Evolutionary conservation across 2,888 invertebrate species (phyloP).

Genomic region (Oxycera nigricornis): DNA sequence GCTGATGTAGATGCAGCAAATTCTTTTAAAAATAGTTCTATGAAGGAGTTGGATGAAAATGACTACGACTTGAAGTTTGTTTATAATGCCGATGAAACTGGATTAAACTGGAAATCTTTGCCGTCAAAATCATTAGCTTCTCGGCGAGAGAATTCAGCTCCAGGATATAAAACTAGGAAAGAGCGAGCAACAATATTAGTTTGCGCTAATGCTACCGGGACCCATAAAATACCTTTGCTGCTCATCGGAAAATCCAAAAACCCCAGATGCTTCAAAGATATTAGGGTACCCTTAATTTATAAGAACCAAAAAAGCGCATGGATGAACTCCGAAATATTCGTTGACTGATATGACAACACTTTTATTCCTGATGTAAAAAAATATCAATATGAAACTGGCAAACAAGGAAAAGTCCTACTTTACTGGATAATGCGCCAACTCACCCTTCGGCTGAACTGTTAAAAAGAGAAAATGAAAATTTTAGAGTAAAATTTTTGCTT

Average conservation of each 20-base stretch:
- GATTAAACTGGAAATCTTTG: conserved; percentile 35
- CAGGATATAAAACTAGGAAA: conserved; percentile 21
- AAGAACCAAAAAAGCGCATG: conserved; percentile 5
- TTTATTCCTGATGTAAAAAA: conserved; percentile 40
- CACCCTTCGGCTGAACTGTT: conserved; percentile 30
- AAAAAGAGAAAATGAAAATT: no score
- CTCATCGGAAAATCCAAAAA: conserved; percentile 15
- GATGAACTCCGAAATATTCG: neutral
- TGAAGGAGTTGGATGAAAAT: conserved; percentile 28
- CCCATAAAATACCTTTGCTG: conserved; percentile 32
- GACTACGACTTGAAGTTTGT: conserved; percentile 28
- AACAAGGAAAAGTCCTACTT: conserved; percentile 19
- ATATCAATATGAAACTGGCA: conserved; percentile 26
- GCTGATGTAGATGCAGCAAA: conserved; percentile 29
- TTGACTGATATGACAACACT: conserved; percentile 33
- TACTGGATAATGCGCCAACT: conserved; percentile 31
- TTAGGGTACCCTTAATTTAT: neutral
- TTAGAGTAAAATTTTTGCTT: no score
- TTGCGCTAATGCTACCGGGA: conserved; percentile 30
- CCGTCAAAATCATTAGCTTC: conserved; percentile 31
- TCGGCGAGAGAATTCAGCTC: conserved; percentile 31
- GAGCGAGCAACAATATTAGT: conserved; percentile 21
- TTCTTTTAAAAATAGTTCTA: conserved; percentile 33
- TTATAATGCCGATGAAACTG: neutral
- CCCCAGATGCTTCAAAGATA: neutral